Base-by-base conservation (phyloP, 2,113 vertebrate genomes). In the Elephas maximus region DNA sequence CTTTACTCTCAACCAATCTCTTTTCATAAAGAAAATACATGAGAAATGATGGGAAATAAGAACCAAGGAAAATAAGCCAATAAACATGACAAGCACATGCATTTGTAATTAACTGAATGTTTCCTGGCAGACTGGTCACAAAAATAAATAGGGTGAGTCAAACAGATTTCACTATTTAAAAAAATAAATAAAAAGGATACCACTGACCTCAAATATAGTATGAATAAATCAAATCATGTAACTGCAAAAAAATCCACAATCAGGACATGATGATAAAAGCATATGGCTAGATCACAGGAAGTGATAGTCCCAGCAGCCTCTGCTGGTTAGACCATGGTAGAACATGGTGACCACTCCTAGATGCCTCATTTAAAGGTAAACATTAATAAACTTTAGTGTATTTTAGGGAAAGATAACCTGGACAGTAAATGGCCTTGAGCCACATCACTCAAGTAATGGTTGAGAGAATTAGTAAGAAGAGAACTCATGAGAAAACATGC, bases 131-230 rank as follows among this genome's bases (percentile, higher is more conserved):
- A 15, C 3, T 1, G 24, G 8, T 67, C 60, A 90, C 33, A 79
- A 28, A 90, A 5, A 86, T 62, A 89, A 20, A 57, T 57, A 53
- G 73, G 1, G 0, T 69, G 48, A 63, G 6, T 28, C 33, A 79
- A 88, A 21, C 21, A 74, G 14, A 81, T 91, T 77, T 81, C 88
- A 37, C 48, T 82, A 76, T 94, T 94, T 57, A 57, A 73, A 74
- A 74, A 74, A 23, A 76, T 41, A 74, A 21, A 11, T n/a, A 41
- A 41, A 53, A 57, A 83, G 2, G 0, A 74, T 69, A 57, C 1
- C 24, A 73, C 8, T 60, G 14, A 62, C 14, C 9, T 74, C 41
- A 67, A n/a, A 85, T 71, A 78, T 44, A 73, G 45, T 57, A 24
- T 33, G 6, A 91, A 89, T 51, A 78, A 91, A 53, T 73, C 6